phyloP scores from a whole-genome alignment of 2,888 invertebrate species.

The Operophtera brumata region DNA sequence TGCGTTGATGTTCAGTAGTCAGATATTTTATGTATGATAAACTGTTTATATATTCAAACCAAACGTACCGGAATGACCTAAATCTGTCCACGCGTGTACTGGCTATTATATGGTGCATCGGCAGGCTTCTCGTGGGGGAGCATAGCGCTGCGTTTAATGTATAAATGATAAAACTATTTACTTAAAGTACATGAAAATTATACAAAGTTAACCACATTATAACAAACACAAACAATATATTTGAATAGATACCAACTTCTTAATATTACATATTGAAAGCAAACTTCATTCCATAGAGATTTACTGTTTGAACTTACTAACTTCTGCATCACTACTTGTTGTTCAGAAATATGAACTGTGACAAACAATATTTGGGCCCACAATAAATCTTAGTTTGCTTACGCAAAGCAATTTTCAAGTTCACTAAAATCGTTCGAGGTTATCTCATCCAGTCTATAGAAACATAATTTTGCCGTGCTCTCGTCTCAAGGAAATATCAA shows the following conservation, averaged over 20 bases:
- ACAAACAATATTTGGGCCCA: conserved; percentile 19
- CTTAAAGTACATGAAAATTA: too few relatives aligned
- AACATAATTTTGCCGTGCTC: conserved; percentile 33
- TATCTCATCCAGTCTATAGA: conserved; percentile 57
- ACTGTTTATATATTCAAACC: too few relatives aligned
- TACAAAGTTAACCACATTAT: too few relatives aligned
- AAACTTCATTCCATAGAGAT: conserved; percentile 3
- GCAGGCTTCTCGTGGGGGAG: too few relatives aligned
- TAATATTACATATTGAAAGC: background rate
- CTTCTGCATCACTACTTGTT: conserved; percentile 5
- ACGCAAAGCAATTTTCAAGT: conserved; percentile 60
- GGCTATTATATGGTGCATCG: too few relatives aligned
- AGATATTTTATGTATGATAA: too few relatives aligned
- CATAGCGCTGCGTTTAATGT: too few relatives aligned
- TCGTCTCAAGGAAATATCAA: conserved; percentile 20
- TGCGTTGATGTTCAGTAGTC: too few relatives aligned
- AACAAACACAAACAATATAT: too few relatives aligned
- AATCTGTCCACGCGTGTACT: too few relatives aligned
- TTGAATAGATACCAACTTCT: background rate
- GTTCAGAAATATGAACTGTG: conserved; percentile 14
- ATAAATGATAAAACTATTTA: too few relatives aligned
- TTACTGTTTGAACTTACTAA: conserved; percentile 11
- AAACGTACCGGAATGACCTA: too few relatives aligned
- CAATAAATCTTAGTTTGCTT: conserved; percentile 52
- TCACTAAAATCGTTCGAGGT: conserved; percentile 55